Percentiles rank a stretch among this genome's conserved stretches.
These are phyloP conservation scores for Lepidocolaptes lacrymiger DNA, from an alignment of 2,797 vertebrate genomes.

Conservation along the genomic window DNA sequence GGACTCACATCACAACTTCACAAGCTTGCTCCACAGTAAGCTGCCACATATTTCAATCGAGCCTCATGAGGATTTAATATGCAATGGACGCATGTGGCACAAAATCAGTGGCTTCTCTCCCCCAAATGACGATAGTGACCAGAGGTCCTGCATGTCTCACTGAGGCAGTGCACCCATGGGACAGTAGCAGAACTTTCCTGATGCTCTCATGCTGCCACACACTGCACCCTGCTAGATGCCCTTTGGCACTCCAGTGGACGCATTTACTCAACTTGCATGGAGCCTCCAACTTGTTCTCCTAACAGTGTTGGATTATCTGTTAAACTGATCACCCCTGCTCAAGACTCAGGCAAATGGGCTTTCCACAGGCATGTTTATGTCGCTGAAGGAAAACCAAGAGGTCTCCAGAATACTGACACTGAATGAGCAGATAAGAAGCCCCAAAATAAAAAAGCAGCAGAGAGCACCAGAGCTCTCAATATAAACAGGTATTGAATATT, in stretches of 20 bases:
- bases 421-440: not conserved
- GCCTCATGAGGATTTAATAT: not conserved
- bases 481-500: not conserved
- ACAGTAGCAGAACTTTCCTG: not conserved
- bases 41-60: fast-evolving
- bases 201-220: fast-evolving
- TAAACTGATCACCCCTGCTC: not conserved
- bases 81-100: fast-evolving
- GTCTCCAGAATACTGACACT: not conserved
- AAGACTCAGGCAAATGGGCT: not conserved
- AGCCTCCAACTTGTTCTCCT: not conserved
- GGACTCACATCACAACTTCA: fast-evolving
- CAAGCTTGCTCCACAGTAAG: not conserved
- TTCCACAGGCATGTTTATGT: not conserved
- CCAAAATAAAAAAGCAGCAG: not conserved
- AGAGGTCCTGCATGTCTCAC: not conserved
- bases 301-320: not conserved
- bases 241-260: not conserved
- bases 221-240: not conserved
- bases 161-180: not conserved
- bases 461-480: not conserved
- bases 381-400: not conserved
- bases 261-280: not conserved
- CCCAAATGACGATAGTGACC: not conserved
- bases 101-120: not conserved